Conservation (phyloP, 2,888 invertebrate species). For the Raillietiella orientalis region DNA sequence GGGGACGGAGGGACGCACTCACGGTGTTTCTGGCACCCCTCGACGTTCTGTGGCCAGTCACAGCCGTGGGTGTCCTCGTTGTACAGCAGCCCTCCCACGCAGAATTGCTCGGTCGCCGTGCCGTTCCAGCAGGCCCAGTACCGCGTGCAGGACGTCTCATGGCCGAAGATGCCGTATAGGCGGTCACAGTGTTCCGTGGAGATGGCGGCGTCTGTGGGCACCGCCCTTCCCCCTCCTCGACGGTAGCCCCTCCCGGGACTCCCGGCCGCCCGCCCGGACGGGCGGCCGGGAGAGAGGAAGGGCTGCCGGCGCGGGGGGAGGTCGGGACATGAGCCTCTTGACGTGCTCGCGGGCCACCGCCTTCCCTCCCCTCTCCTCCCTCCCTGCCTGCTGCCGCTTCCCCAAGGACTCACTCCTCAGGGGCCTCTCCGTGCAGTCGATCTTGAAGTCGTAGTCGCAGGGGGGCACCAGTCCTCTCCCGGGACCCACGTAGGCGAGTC, state of each 20-base stretch:
- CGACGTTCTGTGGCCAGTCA: slow-evolving; percentile 78
- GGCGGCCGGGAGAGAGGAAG: neutral
- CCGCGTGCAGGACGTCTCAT: slow-evolving; percentile 66
- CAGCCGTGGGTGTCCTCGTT: slow-evolving; percentile 68
- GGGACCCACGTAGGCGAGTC: slow-evolving; percentile 11
- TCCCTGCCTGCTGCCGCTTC: neutral
- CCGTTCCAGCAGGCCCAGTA: slow-evolving; percentile 92
- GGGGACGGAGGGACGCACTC: slow-evolving; percentile 16
- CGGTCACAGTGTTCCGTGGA: slow-evolving; percentile 63
- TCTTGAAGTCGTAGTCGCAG: slow-evolving; percentile 12
- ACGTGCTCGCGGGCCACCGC: neutral
- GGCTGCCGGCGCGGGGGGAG: too few relatives aligned
- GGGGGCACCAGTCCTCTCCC: slow-evolving; percentile 9
- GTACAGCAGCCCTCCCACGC: slow-evolving; percentile 63
- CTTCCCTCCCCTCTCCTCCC: neutral
- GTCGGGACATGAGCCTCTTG: neutral
- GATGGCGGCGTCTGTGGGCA: slow-evolving; percentile 50
- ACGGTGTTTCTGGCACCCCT: slow-evolving; percentile 80
- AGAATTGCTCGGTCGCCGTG: slow-evolving; percentile 62
- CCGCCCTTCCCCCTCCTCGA: neutral
- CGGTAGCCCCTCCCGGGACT: neutral
- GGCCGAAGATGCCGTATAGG: slow-evolving; percentile 73
- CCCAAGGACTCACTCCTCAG: slow-evolving; percentile 10
- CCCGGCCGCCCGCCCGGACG: too few relatives aligned
- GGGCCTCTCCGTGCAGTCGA: slow-evolving; percentile 11